Evolutionary conservation across 2,797 vertebrate genomes (phyloP).

Genomic region (Orientallactaga sibirica): DNA sequence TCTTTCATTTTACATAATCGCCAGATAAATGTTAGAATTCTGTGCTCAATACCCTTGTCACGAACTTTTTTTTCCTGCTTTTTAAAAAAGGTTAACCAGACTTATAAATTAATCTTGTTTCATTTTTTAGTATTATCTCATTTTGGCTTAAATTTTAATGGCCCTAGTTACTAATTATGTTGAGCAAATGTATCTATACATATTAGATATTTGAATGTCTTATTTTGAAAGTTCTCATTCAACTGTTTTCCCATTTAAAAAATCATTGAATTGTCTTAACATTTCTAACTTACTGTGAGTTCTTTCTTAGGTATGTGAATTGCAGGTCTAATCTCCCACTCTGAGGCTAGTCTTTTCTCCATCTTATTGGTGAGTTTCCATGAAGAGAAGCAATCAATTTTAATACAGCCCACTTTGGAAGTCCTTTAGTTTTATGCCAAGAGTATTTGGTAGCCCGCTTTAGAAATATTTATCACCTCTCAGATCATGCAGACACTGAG

Average conservation of each 20-base stretch:
- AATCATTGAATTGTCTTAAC: background rate
- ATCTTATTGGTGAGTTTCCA: slow-evolving; percentile 14
- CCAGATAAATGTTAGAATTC: background rate
- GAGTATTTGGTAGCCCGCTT: background rate
- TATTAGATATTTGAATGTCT: slow-evolving; percentile 25
- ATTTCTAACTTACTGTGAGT: background rate
- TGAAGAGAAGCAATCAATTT: slow-evolving; percentile 20
- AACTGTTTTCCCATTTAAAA: background rate
- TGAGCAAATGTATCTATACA: background rate
- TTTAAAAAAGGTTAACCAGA: background rate
- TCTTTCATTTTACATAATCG: background rate
- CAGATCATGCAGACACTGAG: background rate
- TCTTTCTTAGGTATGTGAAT: background rate
- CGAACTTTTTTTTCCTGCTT: slow-evolving; percentile 22
- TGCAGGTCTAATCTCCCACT: background rate
- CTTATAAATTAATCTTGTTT: background rate
- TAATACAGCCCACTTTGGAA: background rate
- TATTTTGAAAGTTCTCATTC: background rate
- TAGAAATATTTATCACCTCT: slow-evolving; percentile 19
- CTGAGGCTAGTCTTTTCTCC: background rate
- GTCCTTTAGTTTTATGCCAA: background rate
- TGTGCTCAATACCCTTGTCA: background rate
- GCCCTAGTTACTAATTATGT: background rate
- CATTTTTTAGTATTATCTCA: slow-evolving; percentile 56
- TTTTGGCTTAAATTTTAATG: slow-evolving; percentile 43